phyloP scores from a whole-genome alignment of 2,797 vertebrate genomes.

The Falco biarmicus region DNA sequence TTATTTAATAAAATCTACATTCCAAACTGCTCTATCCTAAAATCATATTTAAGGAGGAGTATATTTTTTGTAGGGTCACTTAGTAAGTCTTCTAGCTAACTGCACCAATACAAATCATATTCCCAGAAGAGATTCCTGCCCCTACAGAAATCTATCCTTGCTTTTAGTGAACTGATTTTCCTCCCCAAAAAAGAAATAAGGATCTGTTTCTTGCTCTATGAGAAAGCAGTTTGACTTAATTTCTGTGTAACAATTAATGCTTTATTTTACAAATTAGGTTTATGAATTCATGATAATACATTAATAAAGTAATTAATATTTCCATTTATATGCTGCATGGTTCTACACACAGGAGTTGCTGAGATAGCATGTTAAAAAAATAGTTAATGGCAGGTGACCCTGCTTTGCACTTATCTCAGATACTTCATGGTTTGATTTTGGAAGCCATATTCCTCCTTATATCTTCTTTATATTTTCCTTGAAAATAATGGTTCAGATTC shows the following conservation, averaged over 20 bases:
- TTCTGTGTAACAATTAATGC: not conserved
- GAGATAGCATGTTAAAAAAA: not conserved
- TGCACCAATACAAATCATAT: not conserved
- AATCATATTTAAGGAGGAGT: not conserved
- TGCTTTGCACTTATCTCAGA: not conserved
- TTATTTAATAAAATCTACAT: not conserved
- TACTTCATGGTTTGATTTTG: not conserved
- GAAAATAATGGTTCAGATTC: not conserved
- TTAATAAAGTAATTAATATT: not conserved
- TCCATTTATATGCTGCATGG: not conserved
- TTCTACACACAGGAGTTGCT: not conserved
- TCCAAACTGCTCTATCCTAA: not conserved
- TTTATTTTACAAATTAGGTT: not conserved
- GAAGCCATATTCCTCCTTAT: not conserved
- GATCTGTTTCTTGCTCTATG: not conserved
- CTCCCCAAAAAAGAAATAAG: not conserved
- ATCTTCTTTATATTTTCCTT: not conserved
- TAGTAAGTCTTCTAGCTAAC: not conserved
- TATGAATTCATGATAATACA: not conserved
- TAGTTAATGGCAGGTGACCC: fast-evolving
- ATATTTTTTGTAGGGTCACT: not conserved
- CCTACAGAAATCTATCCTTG: not conserved
- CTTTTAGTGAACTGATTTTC: not conserved
- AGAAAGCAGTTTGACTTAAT: not conserved
- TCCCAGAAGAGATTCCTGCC: not conserved